phyloP scores from a whole-genome alignment of 2,113 vertebrate genomes.

The Machaerirhynchus nigripectus region DNA sequence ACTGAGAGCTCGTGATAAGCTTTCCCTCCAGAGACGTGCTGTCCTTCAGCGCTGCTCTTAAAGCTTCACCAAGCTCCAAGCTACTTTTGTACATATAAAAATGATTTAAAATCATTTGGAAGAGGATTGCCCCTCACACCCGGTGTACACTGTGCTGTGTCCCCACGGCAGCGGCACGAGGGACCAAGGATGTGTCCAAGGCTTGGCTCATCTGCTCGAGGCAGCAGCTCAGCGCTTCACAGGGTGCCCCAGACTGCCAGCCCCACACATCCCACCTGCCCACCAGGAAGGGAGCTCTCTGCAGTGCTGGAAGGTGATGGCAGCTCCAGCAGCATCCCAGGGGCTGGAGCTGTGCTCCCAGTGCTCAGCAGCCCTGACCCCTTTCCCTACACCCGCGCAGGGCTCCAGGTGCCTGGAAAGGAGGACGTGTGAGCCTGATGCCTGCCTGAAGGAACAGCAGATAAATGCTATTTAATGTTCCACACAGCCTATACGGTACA shows the following conservation, averaged over 20 bases:
- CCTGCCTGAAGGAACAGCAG: not conserved
- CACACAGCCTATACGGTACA: not conserved
- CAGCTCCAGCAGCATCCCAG: not conserved
- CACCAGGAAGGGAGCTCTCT: not conserved
- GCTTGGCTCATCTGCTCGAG: rapidly evolving
- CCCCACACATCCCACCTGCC: not conserved
- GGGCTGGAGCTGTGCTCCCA: rapidly evolving
- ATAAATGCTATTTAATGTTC: not conserved
- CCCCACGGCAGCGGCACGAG: rapidly evolving
- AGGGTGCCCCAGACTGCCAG: not conserved
- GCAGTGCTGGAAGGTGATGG: not conserved
- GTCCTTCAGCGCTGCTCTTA: not conserved
- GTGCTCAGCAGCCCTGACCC: not conserved
- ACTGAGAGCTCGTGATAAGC: not conserved
- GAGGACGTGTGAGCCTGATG: not conserved
- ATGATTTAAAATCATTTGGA: not conserved
- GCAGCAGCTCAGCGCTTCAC: rapidly evolving
- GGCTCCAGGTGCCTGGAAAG: not conserved
- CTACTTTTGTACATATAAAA: not conserved
- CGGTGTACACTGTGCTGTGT: rapidly evolving
- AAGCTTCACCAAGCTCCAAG: not conserved
- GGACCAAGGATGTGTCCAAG: not conserved
- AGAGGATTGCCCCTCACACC: not conserved
- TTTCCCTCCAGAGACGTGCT: not conserved
- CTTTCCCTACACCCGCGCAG: not conserved